Conservation (phyloP, 92 coral and sea anemone genomes). For the Bergia sp. region DNA sequence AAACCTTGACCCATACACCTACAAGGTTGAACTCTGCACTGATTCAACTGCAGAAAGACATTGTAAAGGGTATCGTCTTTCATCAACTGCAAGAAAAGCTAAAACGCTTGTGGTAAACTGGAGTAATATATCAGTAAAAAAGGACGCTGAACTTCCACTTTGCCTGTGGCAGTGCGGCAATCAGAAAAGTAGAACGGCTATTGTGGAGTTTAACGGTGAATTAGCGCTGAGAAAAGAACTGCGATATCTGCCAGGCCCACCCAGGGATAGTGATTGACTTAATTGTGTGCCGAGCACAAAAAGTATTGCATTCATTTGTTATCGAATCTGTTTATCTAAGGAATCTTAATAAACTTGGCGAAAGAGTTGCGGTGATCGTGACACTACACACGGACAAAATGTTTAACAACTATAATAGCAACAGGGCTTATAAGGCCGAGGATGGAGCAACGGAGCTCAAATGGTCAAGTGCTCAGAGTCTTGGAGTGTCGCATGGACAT, state of each 20-base stretch:
- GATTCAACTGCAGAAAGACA: not conserved
- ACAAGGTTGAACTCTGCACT: not conserved
- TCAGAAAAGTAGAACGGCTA: not conserved
- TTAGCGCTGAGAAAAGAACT: not conserved
- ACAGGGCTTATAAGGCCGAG: constrained; percentile 33
- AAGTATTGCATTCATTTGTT: constrained; percentile 43
- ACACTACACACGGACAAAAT: constrained; percentile 21
- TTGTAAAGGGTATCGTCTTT: constrained; percentile 8
- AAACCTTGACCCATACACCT: not conserved
- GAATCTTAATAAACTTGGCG: constrained; percentile 55
- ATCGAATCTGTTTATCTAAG: constrained; percentile 58
- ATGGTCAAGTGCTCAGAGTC: constrained; percentile 75
- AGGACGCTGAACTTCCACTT: not conserved
- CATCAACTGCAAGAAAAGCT: constrained; percentile 1
- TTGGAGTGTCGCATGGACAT: constrained; percentile 56
- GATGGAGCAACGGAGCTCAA: constrained; percentile 26
- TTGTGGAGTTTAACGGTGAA: constrained; percentile 3
- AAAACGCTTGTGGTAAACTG: not conserved
- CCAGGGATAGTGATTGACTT: constrained; percentile 13
- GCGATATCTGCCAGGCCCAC: not conserved
- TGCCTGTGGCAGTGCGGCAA: not conserved
- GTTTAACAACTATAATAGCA: constrained; percentile 26
- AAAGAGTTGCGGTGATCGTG: constrained; percentile 45
- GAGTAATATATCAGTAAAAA: not conserved
- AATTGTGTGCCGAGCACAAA: constrained; percentile 16